Evolutionary conservation across 2,888 invertebrate genomes (phyloP), one percentile per base, ranked within the genome.

Genomic region (Prosopocoilus inquinatus): DNA sequence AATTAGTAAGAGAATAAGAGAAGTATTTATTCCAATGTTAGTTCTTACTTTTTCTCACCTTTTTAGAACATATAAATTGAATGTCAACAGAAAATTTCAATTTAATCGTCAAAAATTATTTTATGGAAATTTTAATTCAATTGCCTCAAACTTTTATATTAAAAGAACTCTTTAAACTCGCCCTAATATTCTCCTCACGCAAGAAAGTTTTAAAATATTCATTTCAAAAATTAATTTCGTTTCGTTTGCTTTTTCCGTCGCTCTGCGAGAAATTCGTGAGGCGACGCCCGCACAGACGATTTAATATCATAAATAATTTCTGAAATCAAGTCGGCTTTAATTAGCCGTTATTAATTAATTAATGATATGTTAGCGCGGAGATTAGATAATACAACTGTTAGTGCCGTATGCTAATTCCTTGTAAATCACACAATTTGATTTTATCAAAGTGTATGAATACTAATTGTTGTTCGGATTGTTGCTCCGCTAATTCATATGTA

Each of bases 381-480:
- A 75, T 75, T 73, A 76, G 76, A 76, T 76, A 76, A 70, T 72
- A 66, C 68, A 66, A 70, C 70, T 71, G 73, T 72, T 73, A 72
- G 59, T 67, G 68, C 68, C 71, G 71, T 75, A 76, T 76, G 76
- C 75, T 75, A 76, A 76, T 75, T 75, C 72, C 75, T 74, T 75
- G 75, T 75, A 75, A 74, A 75, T 75, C 75, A 75, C 69, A 67
- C 69, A 68, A 69, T 69, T 59, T 65, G 74, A 74, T 74, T 73
- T 71, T 73, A 75, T 74, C 75, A 60, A 61, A 63, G 60, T 62
- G 60, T 64, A 47, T 56, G 69, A 68, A 71, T 69, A 67, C 69
- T 70, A 70, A 72, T 71, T 69, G 69, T 70, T 70, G 62, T 64
- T 58, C 53, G 59, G 57, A 59, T 63, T 63, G 60, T 63, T 60